Evolutionary conservation across 1,140 invertebrate genomes (phyloP).

Genomic region (Bombus impatiens): DNA sequence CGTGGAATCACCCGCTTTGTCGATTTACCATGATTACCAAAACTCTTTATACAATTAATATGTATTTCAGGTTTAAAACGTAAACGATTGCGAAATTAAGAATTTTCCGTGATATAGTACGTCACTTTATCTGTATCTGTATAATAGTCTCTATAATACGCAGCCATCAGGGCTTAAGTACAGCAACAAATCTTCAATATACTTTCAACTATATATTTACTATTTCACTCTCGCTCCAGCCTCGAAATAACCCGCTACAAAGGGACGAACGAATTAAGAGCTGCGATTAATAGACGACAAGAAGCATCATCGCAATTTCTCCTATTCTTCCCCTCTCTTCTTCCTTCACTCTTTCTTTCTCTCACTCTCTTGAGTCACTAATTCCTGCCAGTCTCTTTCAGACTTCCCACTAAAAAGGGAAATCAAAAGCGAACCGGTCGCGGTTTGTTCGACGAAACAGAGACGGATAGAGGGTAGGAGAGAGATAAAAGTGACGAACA

Average conservation of each 20-base stretch:
- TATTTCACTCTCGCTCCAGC: neutral
- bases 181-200: neutral
- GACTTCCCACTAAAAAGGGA: neutral
- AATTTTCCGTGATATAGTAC: too few species aligned
- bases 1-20: neutral
- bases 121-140: too few species aligned
- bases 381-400: neutral
- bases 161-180: neutral
- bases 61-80: neutral
- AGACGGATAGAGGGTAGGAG: neutral
- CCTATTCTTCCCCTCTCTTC: too few species aligned
- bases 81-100: neutral
- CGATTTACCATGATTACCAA: too few species aligned
- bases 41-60: neutral
- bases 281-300: neutral
- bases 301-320: conserved; percentile 7
- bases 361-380: neutral
- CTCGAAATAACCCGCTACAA: neutral
- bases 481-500: neutral
- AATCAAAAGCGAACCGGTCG: neutral
- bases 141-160: neutral
- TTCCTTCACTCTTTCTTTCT: neutral
- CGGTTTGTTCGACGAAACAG: neutral
- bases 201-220: neutral
- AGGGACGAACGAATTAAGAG: neutral